phyloP scores from a whole-genome alignment of 2,797 vertebrate species.

The Gymnodraco acuticeps region DNA sequence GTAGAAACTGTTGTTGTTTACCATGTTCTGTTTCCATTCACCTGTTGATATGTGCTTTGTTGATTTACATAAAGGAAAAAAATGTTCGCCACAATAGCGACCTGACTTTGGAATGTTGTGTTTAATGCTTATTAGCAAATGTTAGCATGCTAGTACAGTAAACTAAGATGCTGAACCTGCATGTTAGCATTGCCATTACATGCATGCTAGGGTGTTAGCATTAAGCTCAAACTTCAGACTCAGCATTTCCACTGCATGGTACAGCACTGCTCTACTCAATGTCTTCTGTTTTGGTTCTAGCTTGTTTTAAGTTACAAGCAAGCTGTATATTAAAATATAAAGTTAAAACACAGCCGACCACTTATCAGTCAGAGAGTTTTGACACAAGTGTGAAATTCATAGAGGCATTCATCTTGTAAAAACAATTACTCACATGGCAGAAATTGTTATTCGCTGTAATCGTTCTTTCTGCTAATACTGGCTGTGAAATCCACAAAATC shows the following conservation, averaged over 20 bases:
- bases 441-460: not conserved
- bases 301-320: no score
- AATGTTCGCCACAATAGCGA: no score
- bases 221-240: not conserved
- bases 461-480: not conserved
- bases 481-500: not conserved
- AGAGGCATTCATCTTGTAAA: no score
- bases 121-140: not conserved
- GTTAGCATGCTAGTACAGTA: not conserved
- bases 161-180: not conserved
- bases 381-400: no score
- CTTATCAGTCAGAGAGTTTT: no score
- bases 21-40: slow-evolving; percentile 3
- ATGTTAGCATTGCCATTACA: not conserved
- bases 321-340: no score
- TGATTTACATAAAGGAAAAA: not conserved
- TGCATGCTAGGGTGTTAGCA: not conserved
- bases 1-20: slow-evolving; percentile 19
- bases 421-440: not conserved
- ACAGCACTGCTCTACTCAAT: no score
- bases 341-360: no score
- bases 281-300: no score
- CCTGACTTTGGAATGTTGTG: no score
- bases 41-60: slow-evolving; percentile 3
- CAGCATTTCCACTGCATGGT: no score